These are phyloP conservation scores for Acyrthosiphon pisum DNA, from an alignment of 1,140 invertebrate genomes.

Conservation along the genomic window DNA sequence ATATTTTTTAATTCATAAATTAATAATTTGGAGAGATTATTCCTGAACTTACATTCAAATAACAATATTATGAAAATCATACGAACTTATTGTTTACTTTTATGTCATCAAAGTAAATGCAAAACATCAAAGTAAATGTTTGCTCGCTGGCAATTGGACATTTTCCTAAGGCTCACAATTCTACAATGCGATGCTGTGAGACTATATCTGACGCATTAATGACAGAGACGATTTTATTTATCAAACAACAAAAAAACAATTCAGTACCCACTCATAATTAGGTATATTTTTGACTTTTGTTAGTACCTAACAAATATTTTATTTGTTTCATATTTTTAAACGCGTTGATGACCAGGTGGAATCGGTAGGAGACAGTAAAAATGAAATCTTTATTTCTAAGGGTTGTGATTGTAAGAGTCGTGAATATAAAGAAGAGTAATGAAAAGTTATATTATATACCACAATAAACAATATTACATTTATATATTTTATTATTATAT, in stretches of 20 bases:
- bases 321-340: no score
- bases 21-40: background rate
- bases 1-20: background rate
- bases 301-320: no score
- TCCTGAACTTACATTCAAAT: background rate
- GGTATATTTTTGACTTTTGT: background rate
- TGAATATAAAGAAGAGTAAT: background rate
- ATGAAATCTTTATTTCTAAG: background rate
- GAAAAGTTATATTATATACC: background rate
- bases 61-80: background rate
- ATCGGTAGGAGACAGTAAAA: background rate
- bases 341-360: background rate
- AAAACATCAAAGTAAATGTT: background rate
- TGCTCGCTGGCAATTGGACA: background rate
- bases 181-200: background rate
- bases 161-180: background rate
- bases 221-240: background rate
- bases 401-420: background rate
- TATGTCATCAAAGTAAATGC: background rate
- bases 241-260: background rate
- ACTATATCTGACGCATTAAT: background rate
- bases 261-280: background rate
- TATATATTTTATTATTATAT: background rate
- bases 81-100: background rate
- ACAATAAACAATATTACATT: background rate